A percentile compares a stretch with the other conserved stretches of the same genome.
Evolutionary conservation across 2,888 invertebrate genomes (phyloP).

Genomic region (Zhuqinia jingwanae): DNA sequence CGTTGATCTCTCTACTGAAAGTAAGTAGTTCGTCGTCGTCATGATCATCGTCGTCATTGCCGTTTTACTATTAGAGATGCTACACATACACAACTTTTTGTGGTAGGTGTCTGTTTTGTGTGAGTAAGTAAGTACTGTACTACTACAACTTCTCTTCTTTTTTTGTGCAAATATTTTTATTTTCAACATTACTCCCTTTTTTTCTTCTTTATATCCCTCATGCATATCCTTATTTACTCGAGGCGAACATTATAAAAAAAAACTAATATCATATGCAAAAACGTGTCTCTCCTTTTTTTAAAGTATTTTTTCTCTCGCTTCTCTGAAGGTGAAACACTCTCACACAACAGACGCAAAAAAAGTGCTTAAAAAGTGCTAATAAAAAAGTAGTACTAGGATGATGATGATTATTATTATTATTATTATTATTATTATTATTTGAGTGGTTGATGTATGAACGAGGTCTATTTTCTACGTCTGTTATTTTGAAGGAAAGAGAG

Average conservation of each 20-base stretch:
- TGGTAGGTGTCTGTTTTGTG: neutral
- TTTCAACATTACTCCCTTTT: constrained; percentile 10
- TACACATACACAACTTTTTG: neutral
- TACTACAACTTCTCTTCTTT: neutral
- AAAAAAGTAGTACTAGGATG: neutral
- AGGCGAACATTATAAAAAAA: neutral
- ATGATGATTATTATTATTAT: neutral
- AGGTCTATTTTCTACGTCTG: neutral
- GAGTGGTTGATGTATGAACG: neutral
- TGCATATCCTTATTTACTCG: constrained; percentile 60
- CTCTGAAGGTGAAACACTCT: constrained; percentile 35
- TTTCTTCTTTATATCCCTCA: constrained; percentile 45
- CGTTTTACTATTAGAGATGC: neutral
- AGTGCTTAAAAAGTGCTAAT: neutral
- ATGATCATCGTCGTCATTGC: neutral
- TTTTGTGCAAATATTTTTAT: constrained; percentile 47
- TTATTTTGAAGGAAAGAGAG: no score
- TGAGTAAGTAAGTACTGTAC: neutral
- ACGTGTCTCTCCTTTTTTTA: constrained; percentile 18
- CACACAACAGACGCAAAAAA: neutral
- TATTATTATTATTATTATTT: constrained; percentile 22
- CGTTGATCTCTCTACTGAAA: constrained; percentile 69
- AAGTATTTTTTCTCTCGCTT: no score
- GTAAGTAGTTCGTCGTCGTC: constrained; percentile 30
- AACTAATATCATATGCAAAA: neutral